Conservation (phyloP, 2,797 vertebrate genomes). For the Sebastes steindachneri region DNA sequence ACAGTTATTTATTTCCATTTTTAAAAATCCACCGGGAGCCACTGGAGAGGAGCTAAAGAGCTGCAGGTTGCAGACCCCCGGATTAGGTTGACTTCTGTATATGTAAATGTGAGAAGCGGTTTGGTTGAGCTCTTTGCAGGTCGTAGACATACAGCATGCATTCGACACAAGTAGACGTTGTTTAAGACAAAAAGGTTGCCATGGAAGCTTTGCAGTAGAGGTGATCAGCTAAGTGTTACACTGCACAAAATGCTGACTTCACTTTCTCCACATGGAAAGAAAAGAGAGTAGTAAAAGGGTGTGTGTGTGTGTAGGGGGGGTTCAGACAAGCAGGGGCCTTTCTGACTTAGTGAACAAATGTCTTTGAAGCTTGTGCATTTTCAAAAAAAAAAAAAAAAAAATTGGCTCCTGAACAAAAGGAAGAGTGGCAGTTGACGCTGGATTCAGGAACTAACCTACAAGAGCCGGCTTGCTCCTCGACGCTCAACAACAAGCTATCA, state of each 20-base stretch:
- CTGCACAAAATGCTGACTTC: conserved; percentile 11
- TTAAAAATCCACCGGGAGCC: too few relatives aligned
- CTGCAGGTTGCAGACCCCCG: accelerated
- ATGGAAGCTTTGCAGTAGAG: not conserved
- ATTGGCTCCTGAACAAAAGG: conserved; percentile 65
- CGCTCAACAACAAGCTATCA: conserved; percentile 62
- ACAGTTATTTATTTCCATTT: too few relatives aligned
- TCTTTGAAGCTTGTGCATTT: conserved; percentile 62
- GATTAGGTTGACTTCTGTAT: not conserved
- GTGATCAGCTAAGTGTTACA: not conserved
- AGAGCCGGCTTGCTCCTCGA: conserved; percentile 69
- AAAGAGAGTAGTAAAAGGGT: not conserved
- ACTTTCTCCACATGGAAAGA: conserved; percentile 17
- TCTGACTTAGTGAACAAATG: conserved; percentile 41
- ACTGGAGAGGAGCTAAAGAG: too few relatives aligned
- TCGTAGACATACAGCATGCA: accelerated
- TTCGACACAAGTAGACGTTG: not conserved
- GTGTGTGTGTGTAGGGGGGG: not conserved
- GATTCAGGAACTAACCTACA: conserved; percentile 76
- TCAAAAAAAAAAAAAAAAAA: not conserved
- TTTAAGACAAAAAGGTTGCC: not conserved
- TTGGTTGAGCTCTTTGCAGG: not conserved
- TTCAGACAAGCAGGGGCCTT: conserved; percentile 24
- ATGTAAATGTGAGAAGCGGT: not conserved
- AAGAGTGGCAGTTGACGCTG: conserved; percentile 69